Evolutionary conservation across 2,113 vertebrate species (phyloP), one percentile per base, ranked within the genome.

Genomic region (Gadus chalcogrammus): DNA sequence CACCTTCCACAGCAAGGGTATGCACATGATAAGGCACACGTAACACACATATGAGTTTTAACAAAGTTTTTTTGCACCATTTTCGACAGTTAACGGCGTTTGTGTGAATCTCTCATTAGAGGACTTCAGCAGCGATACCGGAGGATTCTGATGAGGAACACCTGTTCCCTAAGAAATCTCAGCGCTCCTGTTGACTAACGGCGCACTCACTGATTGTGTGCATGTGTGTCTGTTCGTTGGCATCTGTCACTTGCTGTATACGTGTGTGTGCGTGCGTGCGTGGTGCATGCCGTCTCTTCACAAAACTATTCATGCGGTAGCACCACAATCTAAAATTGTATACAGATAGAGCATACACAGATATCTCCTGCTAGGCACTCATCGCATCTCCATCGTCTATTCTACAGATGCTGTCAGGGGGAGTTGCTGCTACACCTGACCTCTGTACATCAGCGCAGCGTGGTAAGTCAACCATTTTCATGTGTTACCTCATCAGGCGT

Each of bases 401-500:
- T 13, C 42, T 48, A 9, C 42, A 48, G 42, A 11, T 48, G 42
- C 12, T 48, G 7, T 13, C 7, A 31, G 31, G 31, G 6, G 42
- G 42, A 8, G 42, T 13, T 48, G 42, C 12, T 9, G 42, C 42
- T 13, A 48, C 3, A 48, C 42, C 42, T 18, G 59, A 6, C 17
- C 2, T 12, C 18, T 61, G 17, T 28, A 53, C 61, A 58, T 20
- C 70, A 58, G 53, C 67, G 5, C 31, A 31, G 31, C 31, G 31
- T 31, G 31, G 31, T 31, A 31, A 31, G 5, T 48, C 42, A 48
- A 9, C 42, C 52, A 78, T 58, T 74, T 77, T 82, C 85, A 84
- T 76, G 78, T 76, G 76, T 81, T 81, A 80, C 77, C 82, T 86
- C 83, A 82, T 69, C 69, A 71, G 75, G 73, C 70, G 5, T 72